phyloP scores from a whole-genome alignment of 2,888 invertebrate genomes.

The Agapostemon virescens region DNA sequence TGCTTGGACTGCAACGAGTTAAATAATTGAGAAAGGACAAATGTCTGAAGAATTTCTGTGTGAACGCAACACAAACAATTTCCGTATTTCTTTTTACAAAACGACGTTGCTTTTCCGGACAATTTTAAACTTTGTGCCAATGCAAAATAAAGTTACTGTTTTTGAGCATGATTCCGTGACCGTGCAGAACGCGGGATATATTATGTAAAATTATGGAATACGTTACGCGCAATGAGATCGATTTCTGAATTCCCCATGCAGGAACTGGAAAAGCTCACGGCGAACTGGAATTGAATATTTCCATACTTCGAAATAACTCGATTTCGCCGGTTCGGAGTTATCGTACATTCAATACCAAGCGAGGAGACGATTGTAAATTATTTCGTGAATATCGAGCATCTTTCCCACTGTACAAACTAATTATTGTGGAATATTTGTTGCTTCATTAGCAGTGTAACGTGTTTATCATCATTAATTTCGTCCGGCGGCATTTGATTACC shows the following conservation, averaged over 20 bases:
- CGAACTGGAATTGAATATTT: conserved; percentile 35
- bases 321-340: not conserved
- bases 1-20: no score
- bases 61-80: not conserved
- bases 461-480: conserved; percentile 6
- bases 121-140: not conserved
- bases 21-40: no score
- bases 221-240: conserved; percentile 43
- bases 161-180: conserved; percentile 18
- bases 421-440: conserved; percentile 10
- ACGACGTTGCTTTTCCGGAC: not conserved
- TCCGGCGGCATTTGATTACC: not conserved
- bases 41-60: not conserved
- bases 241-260: conserved; percentile 32
- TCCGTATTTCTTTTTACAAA: not conserved
- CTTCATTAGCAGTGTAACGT: conserved; percentile 3
- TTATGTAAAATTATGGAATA: conserved; percentile 54
- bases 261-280: conserved; percentile 10
- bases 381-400: conserved; percentile 23
- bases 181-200: conserved; percentile 22
- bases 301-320: conserved; percentile 26
- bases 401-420: not conserved
- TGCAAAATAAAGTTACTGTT: conserved; percentile 20
- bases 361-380: not conserved
- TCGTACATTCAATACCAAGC: not conserved